phyloP scores from a whole-genome alignment of 2,888 invertebrate genomes.

The Pseudanteris insignis region DNA sequence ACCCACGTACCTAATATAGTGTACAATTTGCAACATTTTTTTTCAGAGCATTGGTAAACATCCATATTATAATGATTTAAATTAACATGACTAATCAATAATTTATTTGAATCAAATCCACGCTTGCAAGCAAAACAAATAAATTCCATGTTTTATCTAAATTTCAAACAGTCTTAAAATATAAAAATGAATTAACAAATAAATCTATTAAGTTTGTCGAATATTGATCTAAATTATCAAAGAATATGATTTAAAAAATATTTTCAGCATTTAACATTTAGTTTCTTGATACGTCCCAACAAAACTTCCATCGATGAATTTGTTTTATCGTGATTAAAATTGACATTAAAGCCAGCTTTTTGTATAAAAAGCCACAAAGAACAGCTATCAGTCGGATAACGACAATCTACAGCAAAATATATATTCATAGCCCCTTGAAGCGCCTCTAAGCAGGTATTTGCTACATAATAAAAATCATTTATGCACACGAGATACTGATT shows the following conservation, averaged over 20 bases:
- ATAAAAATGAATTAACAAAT: background rate
- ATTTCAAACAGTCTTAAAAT: too few relatives aligned
- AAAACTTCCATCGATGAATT: slow-evolving; percentile 15
- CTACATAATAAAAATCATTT: slow-evolving; percentile 5
- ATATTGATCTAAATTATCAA: too few relatives aligned
- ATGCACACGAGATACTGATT: slow-evolving; percentile 9
- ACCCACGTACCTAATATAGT: slow-evolving; percentile 3
- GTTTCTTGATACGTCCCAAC: slow-evolving; percentile 8
- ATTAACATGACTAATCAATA: too few relatives aligned
- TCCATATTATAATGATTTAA: background rate
- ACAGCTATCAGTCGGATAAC: slow-evolving; percentile 8
- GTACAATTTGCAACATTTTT: background rate
- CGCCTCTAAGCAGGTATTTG: slow-evolving; percentile 5
- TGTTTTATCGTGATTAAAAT: background rate
- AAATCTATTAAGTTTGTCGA: too few relatives aligned
- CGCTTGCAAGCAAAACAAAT: too few relatives aligned
- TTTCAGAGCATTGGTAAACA: background rate
- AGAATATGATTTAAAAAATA: too few relatives aligned
- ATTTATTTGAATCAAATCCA: too few relatives aligned
- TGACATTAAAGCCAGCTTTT: slow-evolving; percentile 7
- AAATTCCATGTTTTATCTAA: too few relatives aligned
- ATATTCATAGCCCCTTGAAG: slow-evolving; percentile 6
- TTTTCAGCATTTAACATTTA: too few relatives aligned
- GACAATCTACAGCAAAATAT: slow-evolving; percentile 9
- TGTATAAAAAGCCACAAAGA: slow-evolving; percentile 18